Evolutionary conservation across 2,888 invertebrate genomes (phyloP), one percentile per base, ranked within the genome.

Genomic region (Amphiduros pacificus): DNA sequence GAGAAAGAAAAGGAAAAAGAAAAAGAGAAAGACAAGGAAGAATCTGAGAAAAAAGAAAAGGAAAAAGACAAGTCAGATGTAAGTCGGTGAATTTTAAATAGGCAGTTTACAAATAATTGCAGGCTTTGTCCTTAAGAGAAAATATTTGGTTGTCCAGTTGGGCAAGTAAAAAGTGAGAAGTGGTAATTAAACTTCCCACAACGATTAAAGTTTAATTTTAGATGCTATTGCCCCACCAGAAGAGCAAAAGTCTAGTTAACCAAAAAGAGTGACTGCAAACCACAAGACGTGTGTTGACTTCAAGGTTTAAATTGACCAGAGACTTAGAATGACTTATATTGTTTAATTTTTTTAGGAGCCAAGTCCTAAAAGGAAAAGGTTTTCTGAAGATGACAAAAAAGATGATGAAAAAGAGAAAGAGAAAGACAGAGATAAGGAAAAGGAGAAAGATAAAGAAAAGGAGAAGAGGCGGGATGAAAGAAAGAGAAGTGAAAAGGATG

Each of bases 1-100:
- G 72, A 71, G 29, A 74, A 73, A 52, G 72, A 74, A 14, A 44
- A n/a, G n/a, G 75, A 77, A 24, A 71, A 72, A 48, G 44, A 52
- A 3, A n/a, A n/a, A n/a, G n/a, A n/a, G n/a, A n/a, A n/a, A n/a
- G 49, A 56, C 9, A 56, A 49, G n/a, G 49, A 56, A 5, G 26
- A 56, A 11, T 20, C 27, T 5, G 29, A 22, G 14, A 44, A 41
- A 22, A 56, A 40, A 22, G 55, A 55, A 2, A 36, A 36, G 17
- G 36, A 36, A 14, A 17, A 9, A 17, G 26, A 41, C n/a, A 41
- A 55, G 2, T 24, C 36, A 26, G 55, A 55, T n/a, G n/a, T n/a
- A n/a, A n/a, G n/a, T n/a, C n/a, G n/a, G n/a, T n/a, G n/a, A n/a
- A n/a, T n/a, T n/a, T n/a, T n/a, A n/a, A n/a, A n/a, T n/a, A n/a